Evolutionary conservation across 2,113 vertebrate species (phyloP).

Genomic region (Epinephelus fuscoguttatus): DNA sequence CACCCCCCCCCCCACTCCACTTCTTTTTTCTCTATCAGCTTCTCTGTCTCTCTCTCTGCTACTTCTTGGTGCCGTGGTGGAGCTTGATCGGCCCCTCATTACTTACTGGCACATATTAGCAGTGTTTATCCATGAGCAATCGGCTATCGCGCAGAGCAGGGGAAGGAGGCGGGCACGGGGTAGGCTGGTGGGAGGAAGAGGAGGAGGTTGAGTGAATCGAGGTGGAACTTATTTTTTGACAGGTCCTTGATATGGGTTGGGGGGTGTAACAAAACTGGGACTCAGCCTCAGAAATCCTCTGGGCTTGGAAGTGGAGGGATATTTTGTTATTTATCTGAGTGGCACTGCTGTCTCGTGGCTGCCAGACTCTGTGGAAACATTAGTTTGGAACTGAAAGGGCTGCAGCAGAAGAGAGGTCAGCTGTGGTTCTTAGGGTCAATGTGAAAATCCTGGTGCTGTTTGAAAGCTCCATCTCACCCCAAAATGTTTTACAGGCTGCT

Average conservation of each 20-base stretch:
- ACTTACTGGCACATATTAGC: conserved; percentile 60
- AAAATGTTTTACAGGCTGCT: too few relatives aligned
- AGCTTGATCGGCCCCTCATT: conserved; percentile 59
- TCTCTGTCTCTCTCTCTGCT: conserved; percentile 33
- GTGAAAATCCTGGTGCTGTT: neutral
- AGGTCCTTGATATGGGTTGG: conserved; percentile 58
- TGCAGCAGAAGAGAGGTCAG: neutral
- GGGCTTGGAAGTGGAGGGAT: conserved; percentile 1
- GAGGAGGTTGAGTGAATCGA: conserved; percentile 53
- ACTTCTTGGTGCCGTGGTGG: conserved; percentile 10
- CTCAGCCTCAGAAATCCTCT: conserved; percentile 37
- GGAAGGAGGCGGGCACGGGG: conserved; percentile 23
- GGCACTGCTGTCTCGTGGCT: conserved; percentile 10
- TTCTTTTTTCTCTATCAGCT: neutral
- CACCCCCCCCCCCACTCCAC: conserved; percentile 27
- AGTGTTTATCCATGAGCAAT: conserved; percentile 71
- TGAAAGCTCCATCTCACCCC: too few relatives aligned
- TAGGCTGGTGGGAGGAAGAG: conserved; percentile 21
- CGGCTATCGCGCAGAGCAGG: conserved; percentile 42
- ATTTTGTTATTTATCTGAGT: conserved; percentile 26
- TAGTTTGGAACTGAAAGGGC: neutral
- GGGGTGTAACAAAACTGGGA: conserved; percentile 39
- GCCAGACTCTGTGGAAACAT: neutral
- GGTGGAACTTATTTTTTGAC: conserved; percentile 73
- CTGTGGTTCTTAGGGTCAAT: neutral